Percentiles rank a stretch among this genome's conserved stretches.
Conservation (phyloP, 2,888 invertebrate species). For the Ophion obscuratus region DNA sequence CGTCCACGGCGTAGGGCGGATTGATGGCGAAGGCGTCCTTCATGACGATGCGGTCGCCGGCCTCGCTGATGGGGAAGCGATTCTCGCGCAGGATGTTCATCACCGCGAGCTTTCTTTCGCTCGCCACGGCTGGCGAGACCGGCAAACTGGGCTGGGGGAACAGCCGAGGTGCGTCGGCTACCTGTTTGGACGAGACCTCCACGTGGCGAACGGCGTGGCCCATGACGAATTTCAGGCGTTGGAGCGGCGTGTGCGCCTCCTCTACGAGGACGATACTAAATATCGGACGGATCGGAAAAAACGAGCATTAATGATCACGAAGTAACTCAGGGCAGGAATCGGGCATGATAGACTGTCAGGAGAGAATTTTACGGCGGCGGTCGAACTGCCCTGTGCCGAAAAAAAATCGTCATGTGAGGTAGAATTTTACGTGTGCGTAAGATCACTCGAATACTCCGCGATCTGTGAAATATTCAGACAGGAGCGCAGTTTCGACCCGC, state of each 20-base stretch:
- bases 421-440: too few relatives aligned
- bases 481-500: too few relatives aligned
- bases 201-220: slow-evolving; percentile 78
- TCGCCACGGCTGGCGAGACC: background rate
- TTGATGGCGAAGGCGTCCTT: slow-evolving; percentile 77
- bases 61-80: slow-evolving; percentile 78
- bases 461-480: too few relatives aligned
- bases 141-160: slow-evolving; percentile 67
- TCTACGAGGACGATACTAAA: slow-evolving; percentile 78
- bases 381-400: background rate
- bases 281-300: background rate
- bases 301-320: background rate
- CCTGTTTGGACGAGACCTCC: slow-evolving; percentile 71
- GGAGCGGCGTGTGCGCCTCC: slow-evolving; percentile 59
- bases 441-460: too few relatives aligned
- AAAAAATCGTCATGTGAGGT: too few relatives aligned
- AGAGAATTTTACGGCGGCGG: background rate
- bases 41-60: slow-evolving; percentile 75
- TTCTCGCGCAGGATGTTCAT: slow-evolving; percentile 76
- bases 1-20: slow-evolving; percentile 79
- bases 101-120: slow-evolving; percentile 73
- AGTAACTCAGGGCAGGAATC: background rate
- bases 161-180: slow-evolving; percentile 73
- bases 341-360: background rate
- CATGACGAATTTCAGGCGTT: slow-evolving; percentile 76